A percentile compares a stretch with the other conserved stretches of the same genome.
These are phyloP conservation scores for Aramus guarauna DNA, from an alignment of 2,113 vertebrate species.

Conservation along the genomic window DNA sequence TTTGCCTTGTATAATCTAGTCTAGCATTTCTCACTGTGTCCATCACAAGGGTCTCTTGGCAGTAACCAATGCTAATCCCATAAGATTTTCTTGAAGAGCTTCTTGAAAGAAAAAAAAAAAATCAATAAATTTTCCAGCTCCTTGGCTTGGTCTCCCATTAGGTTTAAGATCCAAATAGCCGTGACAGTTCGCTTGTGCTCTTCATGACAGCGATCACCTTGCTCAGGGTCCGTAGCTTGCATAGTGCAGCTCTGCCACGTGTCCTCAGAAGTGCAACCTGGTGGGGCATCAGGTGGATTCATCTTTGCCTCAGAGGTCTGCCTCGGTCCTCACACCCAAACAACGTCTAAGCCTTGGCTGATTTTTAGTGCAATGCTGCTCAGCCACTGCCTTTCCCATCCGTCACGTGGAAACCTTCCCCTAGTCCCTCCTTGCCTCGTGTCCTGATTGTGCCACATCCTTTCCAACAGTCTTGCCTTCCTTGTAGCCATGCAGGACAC, in stretches of 20 bases:
- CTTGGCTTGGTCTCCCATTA: not conserved
- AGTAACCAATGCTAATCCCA: slow-evolving; percentile 1
- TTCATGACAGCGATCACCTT: rapidly evolving
- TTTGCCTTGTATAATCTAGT: not conserved
- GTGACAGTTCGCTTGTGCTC: rapidly evolving
- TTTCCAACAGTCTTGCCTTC: not conserved
- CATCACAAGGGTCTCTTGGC: slow-evolving; percentile 1
- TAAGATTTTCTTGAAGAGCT: slow-evolving; percentile 18
- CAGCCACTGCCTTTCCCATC: not conserved
- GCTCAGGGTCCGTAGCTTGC: not conserved
- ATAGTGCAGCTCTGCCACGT: not conserved
- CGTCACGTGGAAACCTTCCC: not conserved
- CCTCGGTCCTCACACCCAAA: not conserved
- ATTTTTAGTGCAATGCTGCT: not conserved
- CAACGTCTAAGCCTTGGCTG: not conserved
- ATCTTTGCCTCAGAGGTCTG: not conserved
- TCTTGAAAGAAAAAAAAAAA: not conserved
- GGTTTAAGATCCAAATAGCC: not conserved
- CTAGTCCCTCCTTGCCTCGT: not conserved
- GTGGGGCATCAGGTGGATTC: not conserved
- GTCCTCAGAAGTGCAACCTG: not conserved
- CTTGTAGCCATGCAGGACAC: not conserved
- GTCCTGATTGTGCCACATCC: not conserved
- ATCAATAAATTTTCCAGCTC: not conserved
- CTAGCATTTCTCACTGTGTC: not conserved